A percentile compares a stretch with the other conserved stretches of the same genome.
These are phyloP conservation scores for Xiphorhynchus erythropygius DNA, from an alignment of 2,797 vertebrate species.

Conservation along the genomic window DNA sequence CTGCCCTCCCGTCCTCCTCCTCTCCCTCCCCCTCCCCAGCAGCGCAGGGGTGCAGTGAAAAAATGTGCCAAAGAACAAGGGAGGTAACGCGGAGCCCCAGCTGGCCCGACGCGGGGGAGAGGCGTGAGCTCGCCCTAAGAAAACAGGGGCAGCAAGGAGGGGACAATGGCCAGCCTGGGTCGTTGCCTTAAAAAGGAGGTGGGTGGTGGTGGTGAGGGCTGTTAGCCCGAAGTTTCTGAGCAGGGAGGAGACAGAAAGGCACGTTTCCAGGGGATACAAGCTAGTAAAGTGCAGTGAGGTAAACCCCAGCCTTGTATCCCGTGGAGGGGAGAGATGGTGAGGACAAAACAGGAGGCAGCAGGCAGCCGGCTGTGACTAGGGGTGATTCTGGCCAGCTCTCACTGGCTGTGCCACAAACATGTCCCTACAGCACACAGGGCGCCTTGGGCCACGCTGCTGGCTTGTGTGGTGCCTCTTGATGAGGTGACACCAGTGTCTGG, in stretches of 20 bases:
- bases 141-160: neutral
- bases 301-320: neutral
- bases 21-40: slow-evolving; percentile 29
- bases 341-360: slow-evolving; percentile 37
- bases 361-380: neutral
- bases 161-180: neutral
- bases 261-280: neutral
- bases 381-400: neutral
- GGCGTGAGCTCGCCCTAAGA: neutral
- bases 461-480: neutral
- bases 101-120: neutral
- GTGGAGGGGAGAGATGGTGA: neutral
- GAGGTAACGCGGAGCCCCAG: neutral
- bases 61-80: slow-evolving; percentile 54
- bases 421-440: neutral
- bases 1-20: slow-evolving; percentile 33
- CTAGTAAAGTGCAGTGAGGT: neutral
- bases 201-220: neutral
- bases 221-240: neutral
- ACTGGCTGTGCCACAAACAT: neutral
- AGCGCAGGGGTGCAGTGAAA: slow-evolving; percentile 33
- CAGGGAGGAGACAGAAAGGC: neutral
- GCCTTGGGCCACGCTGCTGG: neutral
- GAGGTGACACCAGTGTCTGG: neutral
- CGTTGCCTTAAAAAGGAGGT: neutral